These are phyloP conservation scores for Crocodylus rhombifer DNA, from an alignment of 2,797 vertebrate species.

Conservation along the genomic window DNA sequence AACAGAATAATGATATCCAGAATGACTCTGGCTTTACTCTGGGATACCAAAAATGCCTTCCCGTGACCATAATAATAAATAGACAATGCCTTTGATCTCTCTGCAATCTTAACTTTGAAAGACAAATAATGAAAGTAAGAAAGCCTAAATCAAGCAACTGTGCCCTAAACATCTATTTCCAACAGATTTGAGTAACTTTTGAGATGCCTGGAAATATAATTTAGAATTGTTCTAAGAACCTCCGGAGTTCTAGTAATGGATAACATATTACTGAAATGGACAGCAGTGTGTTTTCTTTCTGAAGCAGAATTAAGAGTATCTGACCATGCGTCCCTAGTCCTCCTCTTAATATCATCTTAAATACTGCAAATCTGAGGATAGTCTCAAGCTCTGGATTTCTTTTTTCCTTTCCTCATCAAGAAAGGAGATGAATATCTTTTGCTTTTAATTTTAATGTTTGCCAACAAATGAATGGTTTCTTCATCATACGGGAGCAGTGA, in stretches of 20 bases:
- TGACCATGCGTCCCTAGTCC: not conserved
- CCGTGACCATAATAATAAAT: not conserved
- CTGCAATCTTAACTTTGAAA: not conserved
- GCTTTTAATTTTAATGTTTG: not conserved
- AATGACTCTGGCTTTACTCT: not conserved
- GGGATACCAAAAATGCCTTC: not conserved
- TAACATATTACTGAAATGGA: not conserved
- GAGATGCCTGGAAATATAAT: not conserved
- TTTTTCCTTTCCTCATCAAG: not conserved
- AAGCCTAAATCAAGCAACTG: not conserved
- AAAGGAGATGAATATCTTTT: not conserved
- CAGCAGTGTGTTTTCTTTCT: not conserved
- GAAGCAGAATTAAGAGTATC: not conserved
- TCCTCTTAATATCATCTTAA: not conserved
- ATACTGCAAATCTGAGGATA: accelerated
- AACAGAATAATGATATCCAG: not conserved
- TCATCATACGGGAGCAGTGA: not conserved
- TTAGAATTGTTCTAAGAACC: not conserved
- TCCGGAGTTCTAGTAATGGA: not conserved
- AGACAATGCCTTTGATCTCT: not conserved
- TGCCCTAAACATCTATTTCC: not conserved
- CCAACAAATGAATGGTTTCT: not conserved
- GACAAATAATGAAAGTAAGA: not conserved
- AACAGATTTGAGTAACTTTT: not conserved
- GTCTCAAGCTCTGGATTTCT: not conserved